Conservation (phyloP, 2,888 invertebrate species). For the Hydriomena furcata region DNA sequence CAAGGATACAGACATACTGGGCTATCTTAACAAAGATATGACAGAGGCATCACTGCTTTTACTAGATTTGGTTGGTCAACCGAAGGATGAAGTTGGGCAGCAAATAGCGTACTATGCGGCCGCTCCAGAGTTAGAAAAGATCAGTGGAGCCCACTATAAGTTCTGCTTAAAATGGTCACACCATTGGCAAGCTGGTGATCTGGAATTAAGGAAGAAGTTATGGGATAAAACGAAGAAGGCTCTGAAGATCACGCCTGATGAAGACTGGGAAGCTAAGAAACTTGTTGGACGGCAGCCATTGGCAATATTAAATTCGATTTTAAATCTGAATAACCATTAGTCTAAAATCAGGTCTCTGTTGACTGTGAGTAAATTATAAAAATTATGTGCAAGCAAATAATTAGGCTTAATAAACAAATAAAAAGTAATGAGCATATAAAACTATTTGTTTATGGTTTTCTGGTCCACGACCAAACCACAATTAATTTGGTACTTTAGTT, state of each 20-base stretch:
- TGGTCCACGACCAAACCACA: too few relatives aligned
- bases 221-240: conserved; percentile 63
- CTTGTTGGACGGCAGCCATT: not conserved
- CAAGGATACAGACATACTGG: conserved; percentile 51
- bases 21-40: conserved; percentile 5
- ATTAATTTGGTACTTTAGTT: too few relatives aligned
- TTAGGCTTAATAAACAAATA: not conserved
- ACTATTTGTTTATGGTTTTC: not conserved
- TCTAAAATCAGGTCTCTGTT: not conserved
- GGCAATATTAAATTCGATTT: conserved; percentile 7
- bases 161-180: conserved; percentile 60
- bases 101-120: conserved; percentile 63
- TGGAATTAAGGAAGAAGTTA: conserved; percentile 47
- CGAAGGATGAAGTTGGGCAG: conserved; percentile 61
- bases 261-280: conserved; percentile 34
- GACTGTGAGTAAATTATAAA: not conserved
- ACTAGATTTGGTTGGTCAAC: conserved; percentile 51
- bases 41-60: conserved; percentile 3
- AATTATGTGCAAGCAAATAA: not conserved
- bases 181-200: conserved; percentile 60
- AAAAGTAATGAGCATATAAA: conserved; percentile 1
- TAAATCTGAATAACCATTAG: not conserved
- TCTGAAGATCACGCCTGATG: conserved; percentile 55
- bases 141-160: conserved; percentile 63
- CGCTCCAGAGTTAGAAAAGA: conserved; percentile 49